These are phyloP conservation scores for Prionailurus viverrinus DNA, from an alignment of 2,113 vertebrate genomes.

Conservation along the genomic window DNA sequence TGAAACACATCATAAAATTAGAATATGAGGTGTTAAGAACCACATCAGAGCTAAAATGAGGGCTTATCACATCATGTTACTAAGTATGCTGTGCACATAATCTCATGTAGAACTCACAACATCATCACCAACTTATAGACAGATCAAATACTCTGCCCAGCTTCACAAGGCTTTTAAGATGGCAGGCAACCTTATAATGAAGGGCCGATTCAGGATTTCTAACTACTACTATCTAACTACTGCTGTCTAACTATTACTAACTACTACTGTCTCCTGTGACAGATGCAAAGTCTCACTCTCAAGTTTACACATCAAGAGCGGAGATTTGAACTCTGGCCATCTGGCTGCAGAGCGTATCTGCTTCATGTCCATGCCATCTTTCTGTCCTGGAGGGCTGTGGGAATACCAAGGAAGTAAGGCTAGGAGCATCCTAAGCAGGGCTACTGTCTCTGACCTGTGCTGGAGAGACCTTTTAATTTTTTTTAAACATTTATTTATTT, in stretches of 20 bases:
- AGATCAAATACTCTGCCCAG: not conserved
- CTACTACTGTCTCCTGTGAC: not conserved
- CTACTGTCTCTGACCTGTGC: not conserved
- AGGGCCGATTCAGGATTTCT: not conserved
- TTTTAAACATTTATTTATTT: too few relatives aligned
- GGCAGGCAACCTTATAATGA: not conserved
- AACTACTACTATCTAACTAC: not conserved
- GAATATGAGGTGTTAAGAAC: not conserved
- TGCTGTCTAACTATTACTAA: too few relatives aligned
- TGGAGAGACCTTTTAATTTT: not conserved
- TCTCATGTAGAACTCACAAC: not conserved
- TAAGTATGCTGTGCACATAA: not conserved
- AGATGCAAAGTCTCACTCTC: not conserved
- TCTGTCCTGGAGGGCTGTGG: not conserved
- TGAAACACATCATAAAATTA: constrained; percentile 22
- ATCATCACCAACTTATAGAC: not conserved
- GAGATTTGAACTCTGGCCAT: not conserved
- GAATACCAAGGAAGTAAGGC: not conserved
- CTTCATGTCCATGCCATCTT: too few relatives aligned
- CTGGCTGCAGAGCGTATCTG: not conserved
- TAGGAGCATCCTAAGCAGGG: not conserved
- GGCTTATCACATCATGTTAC: not conserved
- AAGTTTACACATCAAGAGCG: not conserved
- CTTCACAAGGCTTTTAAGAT: not conserved
- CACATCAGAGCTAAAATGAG: not conserved